Conservation (phyloP, 2,113 vertebrate genomes). For the Bothrops jararaca region DNA sequence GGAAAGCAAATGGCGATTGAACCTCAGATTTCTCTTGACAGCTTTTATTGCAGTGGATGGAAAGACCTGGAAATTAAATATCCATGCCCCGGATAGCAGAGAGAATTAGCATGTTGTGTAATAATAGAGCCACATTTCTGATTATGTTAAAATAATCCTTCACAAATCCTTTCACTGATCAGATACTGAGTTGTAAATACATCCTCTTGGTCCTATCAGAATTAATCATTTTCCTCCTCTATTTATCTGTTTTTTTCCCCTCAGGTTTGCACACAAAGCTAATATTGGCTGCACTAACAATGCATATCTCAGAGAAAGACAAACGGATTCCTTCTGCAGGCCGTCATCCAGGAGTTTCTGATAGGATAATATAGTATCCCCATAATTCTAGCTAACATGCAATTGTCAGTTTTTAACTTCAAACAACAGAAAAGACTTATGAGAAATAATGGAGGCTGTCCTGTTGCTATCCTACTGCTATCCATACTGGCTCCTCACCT, state of each 20-base stretch:
- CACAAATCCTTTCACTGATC: neutral
- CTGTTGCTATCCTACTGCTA: neutral
- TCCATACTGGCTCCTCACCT: neutral
- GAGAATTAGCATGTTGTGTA: neutral
- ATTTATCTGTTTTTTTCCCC: neutral
- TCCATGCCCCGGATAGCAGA: neutral
- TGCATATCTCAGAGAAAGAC: neutral
- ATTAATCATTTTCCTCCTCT: neutral
- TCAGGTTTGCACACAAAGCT: neutral
- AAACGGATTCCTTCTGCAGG: neutral
- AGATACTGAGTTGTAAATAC: neutral
- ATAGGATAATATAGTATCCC: neutral
- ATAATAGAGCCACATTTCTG: neutral
- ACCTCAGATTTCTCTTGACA: neutral
- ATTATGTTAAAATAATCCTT: neutral
- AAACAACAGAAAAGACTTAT: neutral
- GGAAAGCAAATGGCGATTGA: neutral
- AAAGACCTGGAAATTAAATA: neutral
- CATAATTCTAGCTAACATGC: neutral
- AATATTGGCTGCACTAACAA: neutral
- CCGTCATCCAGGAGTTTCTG: neutral
- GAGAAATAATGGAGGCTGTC: neutral
- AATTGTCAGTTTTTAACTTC: neutral
- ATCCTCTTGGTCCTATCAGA: neutral
- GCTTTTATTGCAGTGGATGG: neutral